phyloP scores from a whole-genome alignment of 2,113 vertebrate species.

The Axis porcinus region DNA sequence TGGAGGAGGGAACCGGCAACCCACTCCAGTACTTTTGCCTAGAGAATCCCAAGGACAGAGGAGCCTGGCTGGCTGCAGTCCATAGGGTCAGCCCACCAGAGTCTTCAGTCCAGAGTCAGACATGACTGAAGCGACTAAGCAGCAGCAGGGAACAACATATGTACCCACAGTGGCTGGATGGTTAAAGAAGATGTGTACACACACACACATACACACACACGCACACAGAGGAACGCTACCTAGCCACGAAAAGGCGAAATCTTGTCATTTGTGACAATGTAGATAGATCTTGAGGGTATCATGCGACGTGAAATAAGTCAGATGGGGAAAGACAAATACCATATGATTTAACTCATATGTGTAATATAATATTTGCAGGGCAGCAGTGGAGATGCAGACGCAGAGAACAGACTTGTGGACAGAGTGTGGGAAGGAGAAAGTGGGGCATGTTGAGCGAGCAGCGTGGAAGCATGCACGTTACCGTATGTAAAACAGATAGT shows the following conservation, averaged over 20 bases:
- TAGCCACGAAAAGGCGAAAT: background rate
- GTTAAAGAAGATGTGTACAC: background rate
- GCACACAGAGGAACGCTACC: background rate
- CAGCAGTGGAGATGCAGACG: accelerated
- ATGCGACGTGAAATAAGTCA: background rate
- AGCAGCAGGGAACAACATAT: background rate
- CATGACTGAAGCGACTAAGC: background rate
- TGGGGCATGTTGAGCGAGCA: background rate
- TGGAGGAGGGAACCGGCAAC: background rate
- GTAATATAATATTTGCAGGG: background rate
- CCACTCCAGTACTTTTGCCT: background rate
- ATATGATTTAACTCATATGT: background rate
- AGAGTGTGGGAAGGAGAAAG: background rate
- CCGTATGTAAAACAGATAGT: background rate
- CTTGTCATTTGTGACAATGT: background rate
- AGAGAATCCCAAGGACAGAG: background rate
- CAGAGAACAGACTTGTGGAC: background rate
- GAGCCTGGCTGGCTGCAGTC: background rate
- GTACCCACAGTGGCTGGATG: background rate
- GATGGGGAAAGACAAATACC: background rate
- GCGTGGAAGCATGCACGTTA: accelerated
- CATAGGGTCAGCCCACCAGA: background rate
- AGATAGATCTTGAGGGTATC: background rate
- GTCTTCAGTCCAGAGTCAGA: background rate
- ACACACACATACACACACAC: background rate